Evolutionary conservation across 2,797 vertebrate genomes (phyloP), one percentile per base, ranked within the genome.

Genomic region (Crocidura indochinensis): DNA sequence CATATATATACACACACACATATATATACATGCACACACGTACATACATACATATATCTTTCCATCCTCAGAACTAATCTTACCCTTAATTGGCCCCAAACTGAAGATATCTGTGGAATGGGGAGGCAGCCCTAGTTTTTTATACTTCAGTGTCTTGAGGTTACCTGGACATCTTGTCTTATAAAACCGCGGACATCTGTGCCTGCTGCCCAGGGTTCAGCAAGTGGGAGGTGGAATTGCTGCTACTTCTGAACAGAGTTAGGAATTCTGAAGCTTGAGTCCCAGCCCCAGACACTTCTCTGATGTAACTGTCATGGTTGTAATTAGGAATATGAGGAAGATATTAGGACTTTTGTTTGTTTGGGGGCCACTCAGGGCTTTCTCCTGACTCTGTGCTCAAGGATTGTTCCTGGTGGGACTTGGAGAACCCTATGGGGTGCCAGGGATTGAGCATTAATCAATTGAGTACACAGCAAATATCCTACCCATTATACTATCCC

Each of bases 141-240:
- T 78, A 69, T 24, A 47, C 29, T 56, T 76, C 24, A 78, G 62
- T 53, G 53, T 44, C 29, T 84, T 56, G 22, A 22, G 19, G 29
- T 78, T 74, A 51, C 84, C 22, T 19, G 31, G 67, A 71, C 68
- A 68, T 78, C 81, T 87, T 84, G 73, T 81, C 77, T 87, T 87
- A 56, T 91, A 71, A 29, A 80, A 92, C 69, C 67, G 74, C 89
- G 22, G 60, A 67, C 46, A n/a, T 19, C 31, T 60, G 68, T 81
- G 64, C 76, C 26, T 0, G 6, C 17, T 38, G 64, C 82, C 84
- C 91, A 83, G 81, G 90, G 80, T 68, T 80, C 85, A 91, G 68
- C 85, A 71, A 19, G 51, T 65, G 62, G 73, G 60, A 87, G 56
- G 56, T 20, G 56, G 56, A 20, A 60, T 15, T 60, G 56, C 56